These are phyloP conservation scores for Bothrops jararaca DNA, from an alignment of 2,113 vertebrate genomes.

Conservation along the genomic window DNA sequence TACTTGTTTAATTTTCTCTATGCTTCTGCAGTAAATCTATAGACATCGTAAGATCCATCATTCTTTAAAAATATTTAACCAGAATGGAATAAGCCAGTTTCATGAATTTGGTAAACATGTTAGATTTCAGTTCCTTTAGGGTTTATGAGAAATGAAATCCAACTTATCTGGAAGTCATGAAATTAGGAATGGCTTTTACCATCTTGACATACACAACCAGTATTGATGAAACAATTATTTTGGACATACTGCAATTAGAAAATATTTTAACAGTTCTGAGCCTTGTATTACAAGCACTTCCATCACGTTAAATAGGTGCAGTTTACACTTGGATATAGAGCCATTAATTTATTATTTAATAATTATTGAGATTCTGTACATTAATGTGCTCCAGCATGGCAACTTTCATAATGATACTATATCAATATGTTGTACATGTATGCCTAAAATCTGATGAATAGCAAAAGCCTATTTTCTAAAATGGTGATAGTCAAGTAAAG, in stretches of 20 bases:
- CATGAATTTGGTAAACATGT: background rate
- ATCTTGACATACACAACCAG: background rate
- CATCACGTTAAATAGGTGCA: background rate
- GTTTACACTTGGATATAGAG: background rate
- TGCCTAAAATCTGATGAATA: conserved; percentile 3
- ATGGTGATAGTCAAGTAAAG: background rate
- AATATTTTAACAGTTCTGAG: background rate
- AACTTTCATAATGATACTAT: background rate
- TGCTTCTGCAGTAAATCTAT: background rate
- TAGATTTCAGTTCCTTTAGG: background rate
- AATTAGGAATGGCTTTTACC: background rate
- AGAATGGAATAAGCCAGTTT: background rate
- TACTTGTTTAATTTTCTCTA: background rate
- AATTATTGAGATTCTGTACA: background rate
- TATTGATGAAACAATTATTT: background rate
- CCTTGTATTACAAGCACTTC: background rate
- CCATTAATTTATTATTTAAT: background rate
- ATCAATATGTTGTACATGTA: background rate
- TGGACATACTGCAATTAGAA: background rate
- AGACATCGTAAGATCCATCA: background rate
- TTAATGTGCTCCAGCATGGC: background rate
- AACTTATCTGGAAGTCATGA: background rate
- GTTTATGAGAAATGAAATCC: background rate
- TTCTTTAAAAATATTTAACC: background rate
- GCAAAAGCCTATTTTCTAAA: background rate